Conservation (phyloP, 2,888 invertebrate genomes). For the Sacculina carcini region DNA sequence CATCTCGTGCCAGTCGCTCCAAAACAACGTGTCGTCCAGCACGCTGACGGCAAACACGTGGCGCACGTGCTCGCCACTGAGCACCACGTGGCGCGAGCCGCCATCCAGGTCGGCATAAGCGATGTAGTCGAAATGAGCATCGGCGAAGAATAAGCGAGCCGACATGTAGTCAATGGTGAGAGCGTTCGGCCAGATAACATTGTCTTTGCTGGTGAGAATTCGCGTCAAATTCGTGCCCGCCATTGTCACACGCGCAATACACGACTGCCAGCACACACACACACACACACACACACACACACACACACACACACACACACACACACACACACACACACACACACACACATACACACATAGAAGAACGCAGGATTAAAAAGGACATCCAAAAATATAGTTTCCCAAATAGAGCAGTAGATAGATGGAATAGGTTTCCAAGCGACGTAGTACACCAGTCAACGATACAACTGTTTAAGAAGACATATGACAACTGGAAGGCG, state of each 20-base stretch:
- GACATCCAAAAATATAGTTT: no score
- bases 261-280: constrained; percentile 56
- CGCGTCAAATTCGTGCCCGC: constrained; percentile 73
- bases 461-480: no score
- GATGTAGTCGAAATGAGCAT: constrained; percentile 91
- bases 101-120: constrained; percentile 85
- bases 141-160: constrained; percentile 85
- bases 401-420: no score
- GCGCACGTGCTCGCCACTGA: constrained; percentile 53
- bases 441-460: no score
- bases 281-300: constrained; percentile 6
- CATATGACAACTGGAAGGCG: no score
- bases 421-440: no score
- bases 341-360: no score
- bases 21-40: constrained; percentile 75
- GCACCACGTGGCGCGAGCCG: constrained; percentile 47
- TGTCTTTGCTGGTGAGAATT: constrained; percentile 60
- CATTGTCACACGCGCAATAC: constrained; percentile 89
- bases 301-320: no score
- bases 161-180: constrained; percentile 88
- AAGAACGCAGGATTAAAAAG: no score
- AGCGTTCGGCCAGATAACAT: constrained; percentile 96
- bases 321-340: no score
- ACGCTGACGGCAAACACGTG: constrained; percentile 84
- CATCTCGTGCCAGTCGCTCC: constrained; percentile 97